Evolutionary conservation across 2,888 invertebrate genomes (phyloP).

Genomic region (Cerastoderma edule): DNA sequence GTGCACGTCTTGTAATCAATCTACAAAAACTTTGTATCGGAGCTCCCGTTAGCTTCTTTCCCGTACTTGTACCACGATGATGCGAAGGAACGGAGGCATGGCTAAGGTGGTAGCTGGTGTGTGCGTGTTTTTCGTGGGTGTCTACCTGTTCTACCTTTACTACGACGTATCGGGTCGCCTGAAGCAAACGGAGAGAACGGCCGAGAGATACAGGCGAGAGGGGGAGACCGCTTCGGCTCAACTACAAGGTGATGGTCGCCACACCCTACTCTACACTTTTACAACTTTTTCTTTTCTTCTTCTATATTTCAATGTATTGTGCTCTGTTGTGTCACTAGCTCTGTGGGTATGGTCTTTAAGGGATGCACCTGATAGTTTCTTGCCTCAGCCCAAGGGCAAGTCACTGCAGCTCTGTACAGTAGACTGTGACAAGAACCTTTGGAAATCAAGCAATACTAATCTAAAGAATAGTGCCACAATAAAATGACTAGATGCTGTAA

Average conservation of each 20-base stretch:
- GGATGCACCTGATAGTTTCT: too few relatives aligned
- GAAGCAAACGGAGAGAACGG: constrained; percentile 72
- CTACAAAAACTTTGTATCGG: background rate
- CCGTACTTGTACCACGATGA: constrained; percentile 45
- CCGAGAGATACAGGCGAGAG: constrained; percentile 73
- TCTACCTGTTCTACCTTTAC: constrained; percentile 76
- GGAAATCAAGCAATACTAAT: too few relatives aligned
- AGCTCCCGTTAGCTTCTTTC: background rate
- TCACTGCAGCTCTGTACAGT: too few relatives aligned
- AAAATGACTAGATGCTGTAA: too few relatives aligned
- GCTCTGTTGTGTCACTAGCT: too few relatives aligned
- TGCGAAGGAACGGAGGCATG: constrained; percentile 67
- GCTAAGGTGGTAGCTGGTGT: constrained; percentile 66
- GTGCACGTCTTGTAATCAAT: background rate
- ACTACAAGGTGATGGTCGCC: constrained; percentile 68
- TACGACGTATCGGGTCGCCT: constrained; percentile 70
- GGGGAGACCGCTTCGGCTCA: constrained; percentile 75
- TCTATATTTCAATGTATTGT: too few relatives aligned
- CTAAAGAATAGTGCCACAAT: too few relatives aligned
- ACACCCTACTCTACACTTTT: background rate
- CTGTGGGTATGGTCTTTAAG: too few relatives aligned
- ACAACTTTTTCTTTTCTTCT: too few relatives aligned
- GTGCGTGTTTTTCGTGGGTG: constrained; percentile 61
- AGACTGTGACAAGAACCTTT: too few relatives aligned
- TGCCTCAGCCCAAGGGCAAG: too few relatives aligned